Evolutionary conservation across 2,888 invertebrate genomes (phyloP), one percentile per base, ranked within the genome.

Genomic region (Choreutis nemorana): DNA sequence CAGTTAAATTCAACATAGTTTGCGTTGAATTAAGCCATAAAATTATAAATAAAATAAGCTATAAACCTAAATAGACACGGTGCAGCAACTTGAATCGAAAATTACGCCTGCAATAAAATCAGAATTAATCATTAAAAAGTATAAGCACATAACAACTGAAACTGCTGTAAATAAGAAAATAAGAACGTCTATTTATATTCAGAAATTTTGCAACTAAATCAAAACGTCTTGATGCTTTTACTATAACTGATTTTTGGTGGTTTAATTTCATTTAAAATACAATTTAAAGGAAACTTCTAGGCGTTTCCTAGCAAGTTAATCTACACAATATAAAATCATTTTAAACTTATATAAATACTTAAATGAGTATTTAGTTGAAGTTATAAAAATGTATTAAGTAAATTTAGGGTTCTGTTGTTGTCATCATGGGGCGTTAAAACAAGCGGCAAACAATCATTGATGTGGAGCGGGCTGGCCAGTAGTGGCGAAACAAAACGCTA

Each of bases 131-230:
- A 71, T 71, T 70, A 70, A 26, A 73, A 75, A 70, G 63, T 68
- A n/a, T n/a, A n/a, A 65, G 62, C 66, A 59, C 64, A 68, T 70
- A 61, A 67, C 62, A 55, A 60, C 62, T 63, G 55, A 62, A 71
- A 64, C 61, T 61, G 61, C 56, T 64, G 52, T 73, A 70, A 73
- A 75, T 66, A 68, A 65, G 51, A 65, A 68, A 71, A 72, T 71
- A 65, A 66, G 60, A 66, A 53, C 61, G 51, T 52, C 65, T 72
- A 70, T 73, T 70, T 71, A 68, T 71, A 66, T 60, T 62, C 59
- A n/a, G n/a, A n/a, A n/a, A n/a, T n/a, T n/a, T n/a, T n/a, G n/a
- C n/a, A n/a, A n/a, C n/a, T n/a, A n/a, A n/a, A n/a, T n/a, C n/a
- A n/a, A n/a, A n/a, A n/a, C n/a, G 30, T 49, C 41, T 70, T 66